phyloP scores from a whole-genome alignment of 2,797 vertebrate species.

The Emydoidea blandingii region DNA sequence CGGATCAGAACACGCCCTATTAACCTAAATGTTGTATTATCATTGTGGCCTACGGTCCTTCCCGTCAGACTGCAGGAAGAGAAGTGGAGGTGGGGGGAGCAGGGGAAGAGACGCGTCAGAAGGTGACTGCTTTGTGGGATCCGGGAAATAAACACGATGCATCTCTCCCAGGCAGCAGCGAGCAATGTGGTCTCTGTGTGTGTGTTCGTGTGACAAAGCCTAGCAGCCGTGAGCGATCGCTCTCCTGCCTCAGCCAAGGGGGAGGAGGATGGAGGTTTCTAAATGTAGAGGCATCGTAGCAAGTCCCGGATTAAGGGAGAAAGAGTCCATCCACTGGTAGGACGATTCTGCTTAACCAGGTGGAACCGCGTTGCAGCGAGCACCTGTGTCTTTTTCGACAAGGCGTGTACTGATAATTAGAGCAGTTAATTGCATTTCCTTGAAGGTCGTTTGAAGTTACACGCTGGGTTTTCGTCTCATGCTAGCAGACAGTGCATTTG shows the following conservation, averaged over 20 bases:
- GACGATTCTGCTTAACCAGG: conserved; percentile 68
- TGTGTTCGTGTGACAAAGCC: conserved; percentile 80
- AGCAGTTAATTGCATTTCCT: conserved; percentile 79
- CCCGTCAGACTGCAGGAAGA: not conserved
- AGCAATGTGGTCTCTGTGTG: conserved; percentile 49
- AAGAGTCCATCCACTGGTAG: conserved; percentile 57
- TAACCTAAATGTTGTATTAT: conserved; percentile 62
- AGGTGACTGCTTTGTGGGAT: conserved; percentile 42
- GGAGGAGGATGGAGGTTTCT: conserved; percentile 43
- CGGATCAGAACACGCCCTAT: conserved; percentile 66
- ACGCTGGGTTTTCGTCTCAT: conserved; percentile 65
- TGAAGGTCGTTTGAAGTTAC: conserved; percentile 82
- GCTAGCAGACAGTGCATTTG: conserved; percentile 69
- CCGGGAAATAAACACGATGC: not conserved
- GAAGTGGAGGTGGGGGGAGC: conserved; percentile 1
- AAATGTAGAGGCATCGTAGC: not conserved
- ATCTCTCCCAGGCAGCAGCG: not conserved
- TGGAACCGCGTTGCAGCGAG: conserved; percentile 69
- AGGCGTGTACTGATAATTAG: conserved; percentile 73
- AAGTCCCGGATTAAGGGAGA: conserved; percentile 17
- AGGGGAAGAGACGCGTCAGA: not conserved
- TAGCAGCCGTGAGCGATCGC: conserved; percentile 71
- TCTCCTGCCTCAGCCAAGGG: conserved; percentile 52
- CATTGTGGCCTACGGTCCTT: conserved; percentile 29
- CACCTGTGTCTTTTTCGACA: conserved; percentile 78